Evolutionary conservation across 1,140 invertebrate species (phyloP), one percentile per base, ranked within the genome.

Genomic region (Phymorhynchus buccinoides): DNA sequence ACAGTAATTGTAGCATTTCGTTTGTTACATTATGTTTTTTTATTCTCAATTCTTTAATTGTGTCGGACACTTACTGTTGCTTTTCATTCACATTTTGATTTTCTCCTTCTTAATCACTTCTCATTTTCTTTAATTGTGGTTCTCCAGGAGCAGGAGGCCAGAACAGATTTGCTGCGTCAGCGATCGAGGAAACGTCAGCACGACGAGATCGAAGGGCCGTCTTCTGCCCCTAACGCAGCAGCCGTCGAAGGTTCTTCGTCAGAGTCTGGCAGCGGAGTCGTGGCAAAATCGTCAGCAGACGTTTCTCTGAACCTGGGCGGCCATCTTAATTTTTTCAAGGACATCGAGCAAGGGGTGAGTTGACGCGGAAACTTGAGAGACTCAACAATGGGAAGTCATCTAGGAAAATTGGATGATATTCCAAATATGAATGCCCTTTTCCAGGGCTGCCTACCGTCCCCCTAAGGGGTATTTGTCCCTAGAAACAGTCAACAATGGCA

Each of bases 301-400:
- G 44, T 83, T 27, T 39, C 0, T 30, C 48, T 84, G 30, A 42
- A 35, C 32, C 82, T 84, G 56, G 84, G 88, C 71, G 89, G 91
- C 27, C 97, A 98, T 94, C 95, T 99, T 0, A 98, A 99, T 93
- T 96, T 99, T 87, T 99, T 99, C 94, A 94, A 95, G 89, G 96
- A 98, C 80, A 92, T 98, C 78, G 97, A 98, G 94, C 94, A 96
- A 87, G 96, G 94, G 86, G 94, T 90, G 89, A 78, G 84, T 80
- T 30, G n/a, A n/a, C n/a, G n/a, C n/a, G n/a, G n/a, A n/a, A n/a
- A n/a, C n/a, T n/a, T n/a, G n/a, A n/a, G n/a, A n/a, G n/a, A n/a
- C n/a, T n/a, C n/a, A n/a, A n/a, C n/a, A n/a, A n/a, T n/a, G n/a
- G n/a, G n/a, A n/a, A n/a, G n/a, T n/a, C n/a, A n/a, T n/a, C n/a